These are phyloP conservation scores for Marmota monax DNA, from an alignment of 2,113 vertebrate species.

Conservation along the genomic window DNA sequence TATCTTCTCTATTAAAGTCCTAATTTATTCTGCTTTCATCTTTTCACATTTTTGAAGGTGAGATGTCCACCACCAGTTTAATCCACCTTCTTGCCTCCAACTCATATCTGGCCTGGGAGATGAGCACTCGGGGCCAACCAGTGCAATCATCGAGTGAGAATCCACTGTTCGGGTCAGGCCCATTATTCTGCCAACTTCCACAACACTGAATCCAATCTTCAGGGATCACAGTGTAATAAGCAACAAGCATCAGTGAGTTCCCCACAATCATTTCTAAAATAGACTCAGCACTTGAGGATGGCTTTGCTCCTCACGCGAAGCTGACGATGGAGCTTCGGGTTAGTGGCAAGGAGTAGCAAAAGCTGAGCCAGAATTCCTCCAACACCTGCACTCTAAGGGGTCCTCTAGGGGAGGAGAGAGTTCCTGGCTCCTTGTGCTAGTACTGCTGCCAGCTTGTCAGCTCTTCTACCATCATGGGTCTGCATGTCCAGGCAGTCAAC, in stretches of 20 bases:
- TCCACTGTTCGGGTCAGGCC: neutral
- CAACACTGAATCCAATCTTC: neutral
- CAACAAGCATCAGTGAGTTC: neutral
- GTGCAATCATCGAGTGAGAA: neutral
- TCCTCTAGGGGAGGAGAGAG: fast-evolving
- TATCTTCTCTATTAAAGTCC: neutral
- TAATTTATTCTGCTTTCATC: neutral
- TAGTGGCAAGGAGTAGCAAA: neutral
- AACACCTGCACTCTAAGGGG: neutral
- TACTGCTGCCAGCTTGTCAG: neutral
- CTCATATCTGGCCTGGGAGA: neutral
- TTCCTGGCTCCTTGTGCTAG: too few species aligned
- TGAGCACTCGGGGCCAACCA: neutral
- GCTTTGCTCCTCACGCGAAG: neutral
- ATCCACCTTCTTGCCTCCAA: neutral
- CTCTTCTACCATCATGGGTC: neutral
- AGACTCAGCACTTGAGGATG: neutral
- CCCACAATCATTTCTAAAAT: constrained; percentile 4
- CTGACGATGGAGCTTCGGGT: neutral
- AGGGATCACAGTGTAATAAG: constrained; percentile 41
- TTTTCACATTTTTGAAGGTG: neutral
- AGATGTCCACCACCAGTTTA: neutral
- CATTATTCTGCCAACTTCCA: neutral
- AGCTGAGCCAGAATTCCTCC: neutral
- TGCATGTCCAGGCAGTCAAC: neutral